Evolutionary conservation across 2,797 vertebrate species (phyloP), one percentile per base, ranked within the genome.

Genomic region (Cryptoblepharus egeriae): DNA sequence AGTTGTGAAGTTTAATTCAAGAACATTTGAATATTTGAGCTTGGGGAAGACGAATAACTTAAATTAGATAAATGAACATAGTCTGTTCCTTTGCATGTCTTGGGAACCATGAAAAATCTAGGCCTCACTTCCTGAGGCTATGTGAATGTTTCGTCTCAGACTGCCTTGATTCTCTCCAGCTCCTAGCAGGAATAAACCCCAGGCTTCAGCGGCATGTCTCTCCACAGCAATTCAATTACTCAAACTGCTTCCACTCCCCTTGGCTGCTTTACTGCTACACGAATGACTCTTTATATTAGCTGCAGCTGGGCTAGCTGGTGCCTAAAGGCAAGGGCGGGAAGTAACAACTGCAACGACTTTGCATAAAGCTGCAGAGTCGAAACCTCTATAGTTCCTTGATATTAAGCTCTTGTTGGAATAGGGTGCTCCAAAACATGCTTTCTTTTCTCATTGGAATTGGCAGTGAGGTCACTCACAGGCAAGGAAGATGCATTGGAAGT

Each of bases 261-360:
- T 76, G 83, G 20, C 78, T 85, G 26, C 78, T 45, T 78, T 75
- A 75, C 58, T 70, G 65, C 73, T 76, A 75, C 67, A 71, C 24
- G 77, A 80, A 22, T 76, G 72, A 57, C 65, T 80, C 65, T 76
- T 85, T 80, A 49, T 68, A 78, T 73, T 83, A 83, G 75, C 26
- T 57, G 61, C 72, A 71, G 57, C 35, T 76, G 45, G 58, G 35
- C 77, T 75, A 75, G 65, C 65, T 77, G 58, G 78, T 64, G 71
- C 64, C 83, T 75, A 79, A 52, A 75, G 77, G 42, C 55, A 80
- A 3, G 22, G 72, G 30, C 28, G 6, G 35, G 58, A 70, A 77
- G 30, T 26, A 55, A 70, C 45, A 55, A 77, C 60, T 39, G 49
- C 32, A 70, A 63, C 71, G 71, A 49, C 32, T 52, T 60, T 72